Percentiles rank a stretch among this genome's conserved stretches.
Conservation (phyloP, 2,113 vertebrate genomes). For the Zosterops borbonicus region DNA sequence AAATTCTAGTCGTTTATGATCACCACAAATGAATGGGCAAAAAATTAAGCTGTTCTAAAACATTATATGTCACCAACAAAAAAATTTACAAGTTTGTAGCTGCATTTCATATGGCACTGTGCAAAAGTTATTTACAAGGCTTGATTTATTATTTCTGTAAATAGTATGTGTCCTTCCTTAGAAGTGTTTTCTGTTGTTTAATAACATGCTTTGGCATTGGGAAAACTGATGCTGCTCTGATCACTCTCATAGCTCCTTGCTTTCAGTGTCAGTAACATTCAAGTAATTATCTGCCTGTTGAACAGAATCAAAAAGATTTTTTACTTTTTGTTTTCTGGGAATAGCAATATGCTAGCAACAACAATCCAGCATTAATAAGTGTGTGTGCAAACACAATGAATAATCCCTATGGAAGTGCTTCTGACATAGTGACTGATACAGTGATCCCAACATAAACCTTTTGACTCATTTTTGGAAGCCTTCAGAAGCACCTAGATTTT, state of each 20-base stretch:
- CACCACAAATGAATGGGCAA: not conserved
- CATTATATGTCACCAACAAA: not conserved
- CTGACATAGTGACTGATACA: accelerated
- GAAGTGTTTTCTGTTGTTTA: slow-evolving; percentile 37
- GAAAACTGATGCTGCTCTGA: not conserved
- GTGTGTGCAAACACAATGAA: not conserved
- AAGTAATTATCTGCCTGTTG: not conserved
- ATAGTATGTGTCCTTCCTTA: not conserved
- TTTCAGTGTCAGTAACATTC: not conserved
- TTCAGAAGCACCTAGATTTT: not conserved
- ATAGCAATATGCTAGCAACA: not conserved
- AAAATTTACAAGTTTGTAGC: not conserved
- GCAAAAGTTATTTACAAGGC: not conserved
- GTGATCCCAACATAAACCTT: not conserved
- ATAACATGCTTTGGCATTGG: not conserved
- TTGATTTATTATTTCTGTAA: slow-evolving; percentile 22
- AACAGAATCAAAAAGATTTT: not conserved
- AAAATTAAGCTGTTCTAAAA: not conserved
- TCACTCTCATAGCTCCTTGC: not conserved
- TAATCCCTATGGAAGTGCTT: not conserved
- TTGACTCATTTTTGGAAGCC: not conserved
- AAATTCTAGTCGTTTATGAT: not conserved
- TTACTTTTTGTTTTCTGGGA: slow-evolving; percentile 2
- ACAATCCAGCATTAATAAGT: not conserved
- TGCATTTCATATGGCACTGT: slow-evolving; percentile 1